Evolutionary conservation across 1,140 invertebrate species (phyloP).

Genomic region (Heliconius hermathena): DNA sequence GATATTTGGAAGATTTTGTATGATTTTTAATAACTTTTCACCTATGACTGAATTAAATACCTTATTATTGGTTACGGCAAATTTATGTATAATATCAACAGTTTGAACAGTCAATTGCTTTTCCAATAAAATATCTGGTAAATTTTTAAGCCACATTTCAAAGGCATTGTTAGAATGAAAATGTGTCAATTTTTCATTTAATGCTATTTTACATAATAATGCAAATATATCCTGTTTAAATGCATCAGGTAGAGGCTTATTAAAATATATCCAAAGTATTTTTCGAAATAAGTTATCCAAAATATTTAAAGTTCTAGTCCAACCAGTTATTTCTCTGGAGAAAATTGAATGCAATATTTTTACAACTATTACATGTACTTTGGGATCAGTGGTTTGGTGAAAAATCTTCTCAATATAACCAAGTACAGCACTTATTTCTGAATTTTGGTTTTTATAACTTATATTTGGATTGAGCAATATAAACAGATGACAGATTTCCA

Average conservation of each 20-base stretch:
- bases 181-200: conserved; percentile 68
- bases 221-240: conserved; percentile 74
- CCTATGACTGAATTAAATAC: conserved; percentile 69
- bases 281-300: conserved; percentile 71
- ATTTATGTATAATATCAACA: conserved; percentile 73
- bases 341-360: conserved; percentile 73
- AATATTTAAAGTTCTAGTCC: conserved; percentile 60
- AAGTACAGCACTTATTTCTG: conserved; percentile 62
- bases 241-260: conserved; percentile 50
- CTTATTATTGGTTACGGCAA: conserved; percentile 72
- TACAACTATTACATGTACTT: conserved; percentile 60
- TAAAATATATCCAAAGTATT: conserved; percentile 72
- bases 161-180: conserved; percentile 67
- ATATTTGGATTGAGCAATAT: conserved; percentile 73
- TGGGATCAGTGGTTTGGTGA: conserved; percentile 49
- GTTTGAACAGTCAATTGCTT: conserved; percentile 64
- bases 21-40: conserved; percentile 64
- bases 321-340: conserved; percentile 60
- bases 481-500: conserved; percentile 81
- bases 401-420: conserved; percentile 78
- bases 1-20: conserved; percentile 75
- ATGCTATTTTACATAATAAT: conserved; percentile 73
- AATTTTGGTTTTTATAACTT: conserved; percentile 62
- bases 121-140: conserved; percentile 76
- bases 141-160: conserved; percentile 71